These are phyloP conservation scores for Diachasmimorpha longicaudata DNA, from an alignment of 1,140 invertebrate species.

Conservation along the genomic window DNA sequence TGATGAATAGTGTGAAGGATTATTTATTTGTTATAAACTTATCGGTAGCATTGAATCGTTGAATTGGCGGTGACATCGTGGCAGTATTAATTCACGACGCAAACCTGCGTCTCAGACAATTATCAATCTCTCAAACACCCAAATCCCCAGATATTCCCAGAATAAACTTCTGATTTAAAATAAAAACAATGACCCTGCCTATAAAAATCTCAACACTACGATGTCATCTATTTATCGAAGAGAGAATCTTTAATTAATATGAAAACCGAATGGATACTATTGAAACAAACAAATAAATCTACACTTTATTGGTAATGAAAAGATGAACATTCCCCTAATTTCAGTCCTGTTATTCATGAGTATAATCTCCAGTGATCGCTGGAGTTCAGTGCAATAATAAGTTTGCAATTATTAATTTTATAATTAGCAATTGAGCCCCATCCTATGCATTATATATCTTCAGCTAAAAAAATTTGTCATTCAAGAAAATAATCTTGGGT, in stretches of 20 bases:
- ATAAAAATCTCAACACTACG: too few relatives aligned
- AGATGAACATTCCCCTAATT: not conserved
- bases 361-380: not conserved
- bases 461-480: not conserved
- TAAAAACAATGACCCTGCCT: too few relatives aligned
- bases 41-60: not conserved
- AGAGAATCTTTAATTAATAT: not conserved
- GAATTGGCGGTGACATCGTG: not conserved
- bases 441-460: not conserved
- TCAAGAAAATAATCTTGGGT: not conserved
- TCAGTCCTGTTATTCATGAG: not conserved
- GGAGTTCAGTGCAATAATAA: too few relatives aligned
- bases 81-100: not conserved
- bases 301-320: not conserved
- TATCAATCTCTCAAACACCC: not conserved
- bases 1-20: not conserved
- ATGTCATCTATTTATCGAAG: not conserved
- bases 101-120: not conserved
- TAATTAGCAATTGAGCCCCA: not conserved
- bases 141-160: too few relatives aligned
- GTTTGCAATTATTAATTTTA: not conserved
- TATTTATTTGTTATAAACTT: not conserved
- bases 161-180: too few relatives aligned
- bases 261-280: not conserved
- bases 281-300: not conserved